A percentile compares a stretch with the other conserved stretches of the same genome.
These are phyloP conservation scores for Pantherophis alleghaniensis DNA, from an alignment of 2,797 vertebrate genomes.

Conservation along the genomic window DNA sequence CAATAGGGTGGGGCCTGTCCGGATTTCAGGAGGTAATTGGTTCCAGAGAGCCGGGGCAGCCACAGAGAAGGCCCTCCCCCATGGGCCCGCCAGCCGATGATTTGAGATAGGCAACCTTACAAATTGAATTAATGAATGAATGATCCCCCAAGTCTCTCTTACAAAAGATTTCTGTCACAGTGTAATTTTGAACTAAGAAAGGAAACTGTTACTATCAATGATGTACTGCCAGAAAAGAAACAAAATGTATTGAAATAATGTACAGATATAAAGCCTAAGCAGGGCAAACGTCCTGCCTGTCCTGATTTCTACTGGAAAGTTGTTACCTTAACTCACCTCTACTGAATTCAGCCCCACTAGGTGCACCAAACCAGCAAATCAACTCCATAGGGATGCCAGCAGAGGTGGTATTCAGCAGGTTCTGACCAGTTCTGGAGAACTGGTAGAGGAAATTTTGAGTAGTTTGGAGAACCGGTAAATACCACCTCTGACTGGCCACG, in stretches of 20 bases:
- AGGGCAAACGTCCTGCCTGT: not conserved
- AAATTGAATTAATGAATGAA: not conserved
- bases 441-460: too few species aligned
- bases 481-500: too few species aligned
- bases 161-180: not conserved
- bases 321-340: slow-evolving; percentile 1
- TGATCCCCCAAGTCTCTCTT: not conserved
- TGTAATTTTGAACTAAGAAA: not conserved
- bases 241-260: slow-evolving; percentile 11
- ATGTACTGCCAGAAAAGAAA: not conserved
- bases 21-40: too few species aligned
- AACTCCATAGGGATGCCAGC: not conserved
- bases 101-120: too few species aligned
- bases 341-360: not conserved
- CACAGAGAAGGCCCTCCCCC: too few species aligned
- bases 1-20: too few species aligned
- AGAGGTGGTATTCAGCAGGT: too few species aligned
- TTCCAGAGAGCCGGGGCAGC: too few species aligned
- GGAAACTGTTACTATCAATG: slow-evolving; percentile 15
- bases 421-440: too few species aligned
- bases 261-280: not conserved
- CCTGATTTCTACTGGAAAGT: not conserved
- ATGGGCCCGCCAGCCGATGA: too few species aligned
- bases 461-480: too few species aligned
- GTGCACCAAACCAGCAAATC: not conserved